A percentile compares a stretch with the other conserved stretches of the same genome.
These are phyloP conservation scores for Crax fasciolata DNA, from an alignment of 2,797 vertebrate genomes.

Conservation along the genomic window DNA sequence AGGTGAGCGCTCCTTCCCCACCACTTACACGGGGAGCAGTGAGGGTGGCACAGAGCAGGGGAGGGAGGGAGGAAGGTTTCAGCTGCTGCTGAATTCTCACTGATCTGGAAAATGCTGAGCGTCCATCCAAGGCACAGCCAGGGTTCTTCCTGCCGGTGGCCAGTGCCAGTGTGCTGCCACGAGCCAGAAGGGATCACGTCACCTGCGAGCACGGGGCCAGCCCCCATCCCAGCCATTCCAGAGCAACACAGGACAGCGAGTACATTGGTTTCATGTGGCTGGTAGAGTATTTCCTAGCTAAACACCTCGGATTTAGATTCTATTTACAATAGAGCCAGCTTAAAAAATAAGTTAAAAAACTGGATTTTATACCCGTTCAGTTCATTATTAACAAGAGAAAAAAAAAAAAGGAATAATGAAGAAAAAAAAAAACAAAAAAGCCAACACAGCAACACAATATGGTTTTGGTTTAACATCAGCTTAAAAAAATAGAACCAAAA, in stretches of 20 bases:
- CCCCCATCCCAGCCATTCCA: not conserved
- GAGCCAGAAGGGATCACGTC: not conserved
- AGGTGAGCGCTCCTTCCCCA: accelerated
- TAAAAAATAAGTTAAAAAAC: conserved; percentile 81
- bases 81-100: not conserved
- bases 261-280: conserved; percentile 45
- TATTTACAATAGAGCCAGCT: conserved; percentile 78
- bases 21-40: not conserved
- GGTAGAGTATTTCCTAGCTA: conserved; percentile 43
- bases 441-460: conserved; percentile 84
- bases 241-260: conserved; percentile 34
- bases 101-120: not conserved
- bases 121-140: conserved; percentile 47
- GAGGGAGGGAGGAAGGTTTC: not conserved
- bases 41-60: not conserved
- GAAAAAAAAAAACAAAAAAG: conserved; percentile 71
- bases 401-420: conserved; percentile 76
- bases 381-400: conserved; percentile 81
- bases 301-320: conserved; percentile 46
- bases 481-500: conserved; percentile 85
- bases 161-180: not conserved
- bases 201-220: not conserved
- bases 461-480: conserved; percentile 87
- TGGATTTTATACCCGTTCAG: conserved; percentile 80
- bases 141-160: not conserved